Evolutionary conservation across 1,140 invertebrate species (phyloP), one percentile per base, ranked within the genome.

Genomic region (Cardiocondyla obscurior): DNA sequence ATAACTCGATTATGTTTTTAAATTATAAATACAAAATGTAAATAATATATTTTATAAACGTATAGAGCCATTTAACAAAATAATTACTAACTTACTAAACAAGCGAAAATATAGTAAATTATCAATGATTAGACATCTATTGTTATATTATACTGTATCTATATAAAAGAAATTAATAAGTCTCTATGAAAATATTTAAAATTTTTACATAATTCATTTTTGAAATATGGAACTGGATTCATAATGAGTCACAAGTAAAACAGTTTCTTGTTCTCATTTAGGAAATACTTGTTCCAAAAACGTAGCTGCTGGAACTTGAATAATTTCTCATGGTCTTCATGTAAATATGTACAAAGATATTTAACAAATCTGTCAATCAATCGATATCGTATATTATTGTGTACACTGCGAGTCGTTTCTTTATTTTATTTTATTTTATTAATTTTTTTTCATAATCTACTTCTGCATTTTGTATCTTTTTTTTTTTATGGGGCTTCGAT

Each of bases 331-430:
- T 91, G 90, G 82, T 89, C 55, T 85, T 90, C 82, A 83, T 85
- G 83, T 90, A 87, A 89, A 86, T 91, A 91, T 91, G 53, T 91
- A 91, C 90, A 92, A 89, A 91, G 87, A 86, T 91, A 89, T 91
- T 90, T 85, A 90, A 90, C 83, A 90, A 91, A 88, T 90, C 76
- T 90, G 85, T 89, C 83, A 65, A 69, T 84, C 83, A 44, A 85
- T 85, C 64, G 58, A 90, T 88, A 84, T 82, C 62, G 74, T 91
- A 77, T 89, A 33, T 53, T 67, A 76, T 85, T 83, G 88, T 90
- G 83, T 90, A 92, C 87, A 92, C 85, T 87, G 83, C 81, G 83
- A 91, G 84, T 86, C 82, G 33, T 85, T 62, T 74, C 51, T 60
- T 74, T 16, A 46, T 46, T 72, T 85, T 62, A 69, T 58, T 85